phyloP scores from a whole-genome alignment of 2,797 vertebrate species.

The Sarcoramphus papa region DNA sequence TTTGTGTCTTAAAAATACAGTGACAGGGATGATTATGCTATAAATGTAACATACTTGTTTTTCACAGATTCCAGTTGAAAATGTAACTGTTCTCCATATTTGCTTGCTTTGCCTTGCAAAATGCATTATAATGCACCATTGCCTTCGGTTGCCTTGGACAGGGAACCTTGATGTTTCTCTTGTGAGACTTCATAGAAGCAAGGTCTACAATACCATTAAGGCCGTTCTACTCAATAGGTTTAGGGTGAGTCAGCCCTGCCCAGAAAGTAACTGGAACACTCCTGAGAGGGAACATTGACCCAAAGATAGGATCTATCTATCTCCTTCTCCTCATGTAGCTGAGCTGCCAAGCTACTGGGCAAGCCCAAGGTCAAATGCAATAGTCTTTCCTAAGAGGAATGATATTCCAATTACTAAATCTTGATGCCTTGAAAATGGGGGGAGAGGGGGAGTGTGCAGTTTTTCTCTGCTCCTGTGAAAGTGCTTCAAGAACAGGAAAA shows the following conservation, averaged over 20 bases:
- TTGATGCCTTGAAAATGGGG: neutral
- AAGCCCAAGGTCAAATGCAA: neutral
- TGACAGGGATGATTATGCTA: neutral
- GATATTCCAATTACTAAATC: neutral
- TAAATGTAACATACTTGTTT: neutral
- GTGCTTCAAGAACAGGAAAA: neutral
- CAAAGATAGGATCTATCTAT: neutral
- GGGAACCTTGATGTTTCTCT: neutral
- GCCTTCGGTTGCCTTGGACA: neutral
- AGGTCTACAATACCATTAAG: neutral
- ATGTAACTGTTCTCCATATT: neutral
- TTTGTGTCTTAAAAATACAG: neutral
- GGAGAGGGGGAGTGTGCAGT: rapidly evolving
- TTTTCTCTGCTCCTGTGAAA: neutral
- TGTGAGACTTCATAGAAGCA: neutral
- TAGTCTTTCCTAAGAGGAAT: neutral
- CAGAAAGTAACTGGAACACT: neutral
- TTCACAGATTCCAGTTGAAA: neutral
- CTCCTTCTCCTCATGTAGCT: neutral
- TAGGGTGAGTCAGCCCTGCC: neutral
- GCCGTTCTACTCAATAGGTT: neutral
- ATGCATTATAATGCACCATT: neutral
- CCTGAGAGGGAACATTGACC: neutral
- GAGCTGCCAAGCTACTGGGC: rapidly evolving
- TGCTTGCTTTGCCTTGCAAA: neutral